Evolutionary conservation across 2,113 vertebrate genomes (phyloP), one percentile per base, ranked within the genome.

Genomic region (Myiagra hebetior): DNA sequence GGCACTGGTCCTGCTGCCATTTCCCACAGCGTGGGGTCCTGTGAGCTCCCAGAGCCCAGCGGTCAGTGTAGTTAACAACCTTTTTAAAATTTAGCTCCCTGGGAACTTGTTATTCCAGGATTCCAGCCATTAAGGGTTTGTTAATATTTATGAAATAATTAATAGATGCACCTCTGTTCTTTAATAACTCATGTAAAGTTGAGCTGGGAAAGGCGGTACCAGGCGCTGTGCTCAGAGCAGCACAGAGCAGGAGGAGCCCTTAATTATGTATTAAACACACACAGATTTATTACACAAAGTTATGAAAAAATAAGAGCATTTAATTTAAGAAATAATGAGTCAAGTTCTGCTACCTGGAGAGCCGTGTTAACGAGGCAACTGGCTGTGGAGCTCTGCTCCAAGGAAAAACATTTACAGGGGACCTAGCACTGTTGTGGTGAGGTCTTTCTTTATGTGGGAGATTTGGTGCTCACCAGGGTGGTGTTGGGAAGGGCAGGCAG

Each of bases 131-230:
- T 75, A 82, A 73, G 78, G 57, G 19, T 81, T 91, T 15, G 22
- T 97, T 96, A 97, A 95, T 96, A 97, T 96, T 96, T 85, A 95
- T 97, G 87, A 87, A 93, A 90, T 87, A 91, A 96, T 95, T 85
- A 91, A 91, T 68, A 90, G 90, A 65, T 82, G 90, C 90, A 82
- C 87, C 94, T 75, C 63, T 37, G 44, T 56, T 82, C 74, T 90
- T 82, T 60, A 93, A 87, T 91, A 94, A 93, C 87, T 90, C 70
- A 23, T 75, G 59, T 68, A 5, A 90, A 79, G 30, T 62, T 55
- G 65, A 23, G 84, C 77, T 53, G 31, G 1, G 11, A 72, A 28
- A 33, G 72, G 87, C 3, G 2, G 63, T 3, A 10, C 55, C 2
- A 2, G 85, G 76, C 5, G 4, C 22, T 11, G 65, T 13, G 74